Percentiles rank a stretch among this genome's conserved stretches.
Conservation (phyloP, 2,113 vertebrate genomes). For the Passer domesticus region DNA sequence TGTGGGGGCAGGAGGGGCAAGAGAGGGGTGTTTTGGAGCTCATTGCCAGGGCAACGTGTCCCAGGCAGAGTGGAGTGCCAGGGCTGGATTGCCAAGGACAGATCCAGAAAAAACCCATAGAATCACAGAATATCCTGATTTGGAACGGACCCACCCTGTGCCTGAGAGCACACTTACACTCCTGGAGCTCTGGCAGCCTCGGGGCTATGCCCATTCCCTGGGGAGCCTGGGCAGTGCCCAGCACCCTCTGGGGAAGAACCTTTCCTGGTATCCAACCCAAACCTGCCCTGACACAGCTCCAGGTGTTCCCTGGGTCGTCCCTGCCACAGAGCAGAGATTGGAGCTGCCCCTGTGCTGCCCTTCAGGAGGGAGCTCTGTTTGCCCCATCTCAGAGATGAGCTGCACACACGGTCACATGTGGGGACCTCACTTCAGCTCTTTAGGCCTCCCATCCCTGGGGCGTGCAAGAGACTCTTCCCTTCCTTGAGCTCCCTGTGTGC, state of each 20-base stretch:
- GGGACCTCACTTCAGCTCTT: not conserved
- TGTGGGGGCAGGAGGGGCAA: not conserved
- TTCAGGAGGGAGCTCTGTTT: not conserved
- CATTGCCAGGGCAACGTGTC: not conserved
- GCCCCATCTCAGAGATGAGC: not conserved
- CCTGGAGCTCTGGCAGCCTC: not conserved
- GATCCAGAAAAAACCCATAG: not conserved
- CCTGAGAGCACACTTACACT: fast-evolving
- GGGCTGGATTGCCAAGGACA: not conserved
- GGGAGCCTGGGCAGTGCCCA: not conserved
- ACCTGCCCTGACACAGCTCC: fast-evolving
- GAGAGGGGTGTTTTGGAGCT: not conserved
- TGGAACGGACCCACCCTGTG: not conserved
- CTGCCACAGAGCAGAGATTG: not conserved
- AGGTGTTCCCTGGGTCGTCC: fast-evolving
- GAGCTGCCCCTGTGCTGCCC: not conserved
- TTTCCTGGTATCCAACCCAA: fast-evolving
- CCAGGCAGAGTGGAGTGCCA: not conserved
- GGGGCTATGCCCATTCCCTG: not conserved
- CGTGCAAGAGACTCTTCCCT: not conserved
- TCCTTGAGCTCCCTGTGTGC: not conserved
- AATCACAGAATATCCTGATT: not conserved
- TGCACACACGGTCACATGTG: fast-evolving
- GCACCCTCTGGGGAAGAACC: not conserved
- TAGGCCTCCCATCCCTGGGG: not conserved